These are phyloP conservation scores for Plecturocebus donacophilus DNA, from an alignment of 2,113 vertebrate genomes.

Conservation along the genomic window DNA sequence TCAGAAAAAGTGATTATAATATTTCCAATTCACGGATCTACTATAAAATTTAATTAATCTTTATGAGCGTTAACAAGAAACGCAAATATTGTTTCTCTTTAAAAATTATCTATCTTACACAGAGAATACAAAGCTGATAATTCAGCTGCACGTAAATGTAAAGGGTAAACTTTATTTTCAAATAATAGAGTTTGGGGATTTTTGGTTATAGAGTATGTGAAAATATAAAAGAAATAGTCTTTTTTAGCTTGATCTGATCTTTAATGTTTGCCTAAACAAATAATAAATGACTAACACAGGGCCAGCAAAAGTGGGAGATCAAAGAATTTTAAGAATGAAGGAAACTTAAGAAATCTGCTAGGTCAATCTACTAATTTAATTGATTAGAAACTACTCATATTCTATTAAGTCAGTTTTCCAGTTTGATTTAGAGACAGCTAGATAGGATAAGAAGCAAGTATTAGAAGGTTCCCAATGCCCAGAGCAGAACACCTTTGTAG, in stretches of 20 bases:
- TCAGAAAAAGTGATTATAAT: background rate
- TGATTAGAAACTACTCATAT: background rate
- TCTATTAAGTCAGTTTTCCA: background rate
- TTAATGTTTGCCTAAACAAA: background rate
- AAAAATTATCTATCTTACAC: background rate
- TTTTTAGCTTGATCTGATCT: background rate
- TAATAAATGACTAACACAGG: background rate
- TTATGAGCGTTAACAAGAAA: background rate
- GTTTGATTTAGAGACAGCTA: background rate
- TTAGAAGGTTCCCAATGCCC: background rate
- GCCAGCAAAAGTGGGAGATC: background rate
- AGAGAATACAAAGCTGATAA: background rate
- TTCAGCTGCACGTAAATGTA: background rate
- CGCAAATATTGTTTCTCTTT: background rate
- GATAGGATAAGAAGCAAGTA: background rate
- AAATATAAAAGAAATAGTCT: constrained; percentile 5
- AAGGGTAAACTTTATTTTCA: background rate
- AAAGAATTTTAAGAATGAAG: background rate
- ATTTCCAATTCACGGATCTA: background rate
- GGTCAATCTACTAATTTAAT: background rate
- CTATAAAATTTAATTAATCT: constrained; percentile 12
- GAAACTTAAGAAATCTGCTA: background rate
- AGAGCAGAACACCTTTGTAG: background rate
- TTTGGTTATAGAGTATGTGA: background rate
- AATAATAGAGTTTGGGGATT: background rate